phyloP scores from a whole-genome alignment of 2,797 vertebrate species.

The Xiphorhynchus erythropygius region DNA sequence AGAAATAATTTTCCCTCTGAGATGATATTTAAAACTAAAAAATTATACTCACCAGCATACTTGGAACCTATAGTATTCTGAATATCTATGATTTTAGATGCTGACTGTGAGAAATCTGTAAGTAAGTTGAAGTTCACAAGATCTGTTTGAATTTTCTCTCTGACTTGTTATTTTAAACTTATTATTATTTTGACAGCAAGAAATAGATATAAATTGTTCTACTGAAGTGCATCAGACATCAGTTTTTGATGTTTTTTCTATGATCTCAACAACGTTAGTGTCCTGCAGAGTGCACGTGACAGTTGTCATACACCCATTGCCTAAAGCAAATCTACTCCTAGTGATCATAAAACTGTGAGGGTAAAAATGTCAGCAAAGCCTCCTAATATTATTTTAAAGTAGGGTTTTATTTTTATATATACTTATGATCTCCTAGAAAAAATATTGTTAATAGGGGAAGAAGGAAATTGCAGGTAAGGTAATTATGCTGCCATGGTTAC shows the following conservation, averaged over 20 bases:
- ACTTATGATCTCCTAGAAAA: background rate
- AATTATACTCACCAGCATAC: background rate
- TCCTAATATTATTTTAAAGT: background rate
- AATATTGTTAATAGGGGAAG: background rate
- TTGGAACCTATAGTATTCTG: background rate
- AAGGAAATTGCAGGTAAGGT: constrained; percentile 7
- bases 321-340: background rate
- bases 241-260: background rate
- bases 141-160: background rate
- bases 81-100: background rate
- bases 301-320: background rate
- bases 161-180: constrained; percentile 22
- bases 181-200: background rate
- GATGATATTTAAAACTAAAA: background rate
- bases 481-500: constrained; percentile 52
- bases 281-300: background rate
- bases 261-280: background rate
- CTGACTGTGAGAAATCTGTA: background rate
- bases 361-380: background rate
- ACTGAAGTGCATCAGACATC: background rate
- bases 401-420: background rate
- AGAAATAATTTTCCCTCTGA: background rate
- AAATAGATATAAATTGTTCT: background rate
- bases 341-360: background rate
- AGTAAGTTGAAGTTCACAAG: background rate